Base-by-base conservation (phyloP, 1,140 invertebrate species). In the Portunus trituberculatus region DNA sequence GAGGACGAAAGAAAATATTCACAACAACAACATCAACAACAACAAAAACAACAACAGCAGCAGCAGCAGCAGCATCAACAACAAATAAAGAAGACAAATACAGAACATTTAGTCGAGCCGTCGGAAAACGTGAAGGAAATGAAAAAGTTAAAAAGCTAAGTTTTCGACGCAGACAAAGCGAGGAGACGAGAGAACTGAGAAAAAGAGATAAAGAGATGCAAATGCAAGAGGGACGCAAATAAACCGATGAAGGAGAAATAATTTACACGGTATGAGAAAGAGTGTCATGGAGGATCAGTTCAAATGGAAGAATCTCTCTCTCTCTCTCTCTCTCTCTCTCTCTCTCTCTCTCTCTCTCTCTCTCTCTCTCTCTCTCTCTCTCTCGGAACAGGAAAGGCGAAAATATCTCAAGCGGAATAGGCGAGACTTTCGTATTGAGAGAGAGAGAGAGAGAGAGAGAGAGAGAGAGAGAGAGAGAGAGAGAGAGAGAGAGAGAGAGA, bases 231-330 rank as follows among this genome's bases (percentile, higher is more conserved):
- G 67, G 6, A n/a, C 67, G 25, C n/a, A 25, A 76, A 76, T 76
- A 76, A 76, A 76, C 67, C 67, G 25, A n/a, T 76, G 67, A 76
- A 76, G n/a, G n/a, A n/a, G 67, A 76, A 76, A 76, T 76, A 76
- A 76, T 76, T 0, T n/a, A 76, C 25, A 76, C 20, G 25, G 20
- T 76, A n/a, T 7, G 12, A 76, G 20, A 76, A 59, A 59, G 8
- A 59, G 8, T 59, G 52, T 59, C 67, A 76, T n/a, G 67, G 67
- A 25, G 20, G 67, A 76, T 76, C n/a, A 25, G 12, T n/a, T n/a
- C 25, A n/a, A 76, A 76, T 7, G 25, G 6, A 7, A 76, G 20
- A n/a, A 25, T n/a, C 16, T n/a, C 67, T 76, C 20, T 76, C 67
- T 76, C 20, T 76, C 67, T 76, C 20, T 76, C 67, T 76, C 20